phyloP scores from a whole-genome alignment of 2,113 vertebrate genomes.

The Carassius auratus region DNA sequence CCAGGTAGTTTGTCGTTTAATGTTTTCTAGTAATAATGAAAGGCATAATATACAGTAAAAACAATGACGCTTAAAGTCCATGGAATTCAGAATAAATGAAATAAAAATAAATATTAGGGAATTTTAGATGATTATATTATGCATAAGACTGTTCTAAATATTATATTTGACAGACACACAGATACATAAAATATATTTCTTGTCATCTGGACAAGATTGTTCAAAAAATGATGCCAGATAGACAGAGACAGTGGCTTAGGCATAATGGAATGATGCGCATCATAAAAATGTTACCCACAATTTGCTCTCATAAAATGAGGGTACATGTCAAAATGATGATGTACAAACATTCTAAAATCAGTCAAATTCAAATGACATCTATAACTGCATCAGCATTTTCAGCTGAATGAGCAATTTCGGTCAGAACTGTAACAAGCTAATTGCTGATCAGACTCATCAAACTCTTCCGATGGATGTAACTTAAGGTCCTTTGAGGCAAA shows the following conservation, averaged over 20 bases:
- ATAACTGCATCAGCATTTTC: slow-evolving; percentile 24
- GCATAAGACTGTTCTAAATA: too few relatives aligned
- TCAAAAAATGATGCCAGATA: background rate
- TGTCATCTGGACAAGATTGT: background rate
- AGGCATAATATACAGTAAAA: background rate
- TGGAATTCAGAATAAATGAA: background rate
- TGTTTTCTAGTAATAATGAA: background rate
- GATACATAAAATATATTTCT: background rate
- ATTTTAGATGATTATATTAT: too few relatives aligned
- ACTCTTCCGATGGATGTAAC: background rate
- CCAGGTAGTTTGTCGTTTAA: background rate
- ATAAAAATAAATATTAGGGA: too few relatives aligned
- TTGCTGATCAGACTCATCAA: slow-evolving; percentile 15
- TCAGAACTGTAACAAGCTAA: background rate
- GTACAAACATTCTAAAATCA: slow-evolving; percentile 28
- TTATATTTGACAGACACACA: background rate
- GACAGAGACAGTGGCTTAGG: background rate
- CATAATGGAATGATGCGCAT: background rate
- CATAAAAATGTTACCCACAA: background rate
- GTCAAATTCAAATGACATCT: slow-evolving; percentile 2
- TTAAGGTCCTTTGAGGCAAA: background rate
- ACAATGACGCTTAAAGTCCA: background rate
- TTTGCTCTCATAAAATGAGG: background rate
- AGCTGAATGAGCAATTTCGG: slow-evolving; percentile 7
- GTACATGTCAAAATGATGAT: slow-evolving; percentile 11